Evolutionary conservation across 2,797 vertebrate genomes (phyloP).

Genomic region (Hephaestus fuliginosus): DNA sequence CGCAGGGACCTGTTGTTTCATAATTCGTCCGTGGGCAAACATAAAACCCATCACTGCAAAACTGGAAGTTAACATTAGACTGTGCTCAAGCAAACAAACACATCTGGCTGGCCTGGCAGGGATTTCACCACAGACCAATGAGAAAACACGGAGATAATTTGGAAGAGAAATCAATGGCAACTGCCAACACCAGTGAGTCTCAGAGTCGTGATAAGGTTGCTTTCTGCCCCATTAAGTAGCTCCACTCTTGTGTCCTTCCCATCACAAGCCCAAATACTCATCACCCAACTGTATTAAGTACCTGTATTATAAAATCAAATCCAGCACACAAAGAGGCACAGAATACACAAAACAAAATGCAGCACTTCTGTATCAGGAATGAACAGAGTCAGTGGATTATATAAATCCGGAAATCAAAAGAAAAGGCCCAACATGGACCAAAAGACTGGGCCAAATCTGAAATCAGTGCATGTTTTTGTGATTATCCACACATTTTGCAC

Average conservation of each 20-base stretch:
- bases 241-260: slow-evolving; percentile 56
- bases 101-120: slow-evolving; percentile 55
- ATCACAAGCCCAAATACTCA: slow-evolving; percentile 59
- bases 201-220: slow-evolving; percentile 63
- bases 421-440: not conserved
- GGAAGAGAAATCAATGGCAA: slow-evolving; percentile 63
- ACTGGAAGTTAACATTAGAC: slow-evolving; percentile 34
- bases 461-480: slow-evolving; percentile 1
- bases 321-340: not conserved
- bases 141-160: slow-evolving; percentile 67
- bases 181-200: slow-evolving; percentile 60
- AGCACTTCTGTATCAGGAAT: not conserved
- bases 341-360: slow-evolving; percentile 2
- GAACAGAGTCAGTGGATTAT: slow-evolving; percentile 9
- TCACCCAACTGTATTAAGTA: slow-evolving; percentile 52
- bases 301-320: slow-evolving; percentile 36
- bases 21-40: slow-evolving; percentile 11
- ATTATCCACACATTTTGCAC: not conserved
- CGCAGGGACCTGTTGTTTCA: not conserved
- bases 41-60: slow-evolving; percentile 32
- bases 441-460: not conserved
- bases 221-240: slow-evolving; percentile 69
- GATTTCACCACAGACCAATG: slow-evolving; percentile 34
- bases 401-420: not conserved
- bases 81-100: slow-evolving; percentile 47